Evolutionary conservation across 2,888 invertebrate species (phyloP).

Genomic region (Mesochorus sp.): DNA sequence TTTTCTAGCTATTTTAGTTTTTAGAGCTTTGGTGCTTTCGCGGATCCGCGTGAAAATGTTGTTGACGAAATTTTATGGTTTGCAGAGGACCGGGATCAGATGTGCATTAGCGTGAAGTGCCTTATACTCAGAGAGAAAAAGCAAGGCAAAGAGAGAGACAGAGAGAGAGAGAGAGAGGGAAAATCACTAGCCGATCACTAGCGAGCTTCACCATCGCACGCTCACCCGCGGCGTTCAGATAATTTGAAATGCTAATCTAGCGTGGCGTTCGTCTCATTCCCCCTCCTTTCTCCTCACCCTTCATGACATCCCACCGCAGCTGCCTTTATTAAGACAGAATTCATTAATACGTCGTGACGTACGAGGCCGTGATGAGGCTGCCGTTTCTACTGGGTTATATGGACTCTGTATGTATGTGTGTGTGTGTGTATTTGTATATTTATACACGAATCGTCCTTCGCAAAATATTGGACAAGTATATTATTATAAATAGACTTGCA

Average conservation of each 20-base stretch:
- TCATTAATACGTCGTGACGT: constrained; percentile 73
- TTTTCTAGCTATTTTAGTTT: neutral
- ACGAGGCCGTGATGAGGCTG: constrained; percentile 60
- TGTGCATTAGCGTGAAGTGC: too few relatives aligned
- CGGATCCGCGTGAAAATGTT: too few relatives aligned
- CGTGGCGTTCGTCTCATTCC: constrained; percentile 63
- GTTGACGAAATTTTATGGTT: too few relatives aligned
- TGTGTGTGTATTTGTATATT: neutral
- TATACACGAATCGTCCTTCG: neutral
- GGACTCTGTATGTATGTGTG: neutral
- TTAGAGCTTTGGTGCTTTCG: too few relatives aligned
- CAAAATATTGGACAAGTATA: constrained; percentile 16
- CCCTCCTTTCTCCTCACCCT: neutral
- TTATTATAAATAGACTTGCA: neutral
- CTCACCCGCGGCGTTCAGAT: constrained; percentile 73
- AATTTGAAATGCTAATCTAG: constrained; percentile 77
- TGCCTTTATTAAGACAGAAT: constrained; percentile 77
- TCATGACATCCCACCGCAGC: constrained; percentile 64
- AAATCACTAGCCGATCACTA: constrained; percentile 44
- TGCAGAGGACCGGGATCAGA: too few relatives aligned
- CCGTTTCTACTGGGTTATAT: constrained; percentile 18
- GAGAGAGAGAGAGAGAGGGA: constrained; percentile 3
- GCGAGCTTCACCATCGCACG: constrained; percentile 37
- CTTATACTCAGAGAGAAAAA: too few relatives aligned
- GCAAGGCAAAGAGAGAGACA: neutral